Base-by-base conservation (phyloP, 2,888 invertebrate genomes). In the Perithous albicinctus region DNA sequence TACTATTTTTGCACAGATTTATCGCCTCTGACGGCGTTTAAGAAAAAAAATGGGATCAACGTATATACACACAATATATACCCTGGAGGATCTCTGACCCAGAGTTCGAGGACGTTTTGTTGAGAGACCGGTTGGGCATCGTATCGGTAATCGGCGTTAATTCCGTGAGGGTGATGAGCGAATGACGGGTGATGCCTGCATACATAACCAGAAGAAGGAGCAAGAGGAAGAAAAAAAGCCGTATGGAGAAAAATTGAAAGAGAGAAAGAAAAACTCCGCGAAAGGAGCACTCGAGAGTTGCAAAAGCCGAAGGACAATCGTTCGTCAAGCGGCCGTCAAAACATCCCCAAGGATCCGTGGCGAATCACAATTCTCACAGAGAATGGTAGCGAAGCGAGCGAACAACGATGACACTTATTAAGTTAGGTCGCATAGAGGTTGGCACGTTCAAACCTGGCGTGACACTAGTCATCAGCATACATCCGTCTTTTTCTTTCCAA, bases 261-360 rank as follows among this genome's bases (percentile, higher is more conserved):
- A 67, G 15, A 69, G 63, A 74, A 41, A 69, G 23, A 35, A 48
- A 59, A 15, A 23, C 35, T 23, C 48, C 26, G 67, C 73, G 73
- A 70, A 48, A 66, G 61, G 64, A 74, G 41, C 69, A 75, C 83
- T 84, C 69, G 78, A 84, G 80, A 51, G 61, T 74, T 32, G 64
- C 78, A 73, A 78, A 80, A 82, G 75, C 75, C 63, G 32, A 67
- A 84, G 86, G 85, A 87, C 87, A 87, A 87, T 91, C 89, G 91
- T 89, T 91, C 91, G 91, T 92, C 91, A 92, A 92, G 85, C 89
- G 87, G 86, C 89, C 91, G 92, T 92, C 92, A 92, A 91, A 92
- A 92, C 92, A 92, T 91, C 91, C 91, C 89, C 89, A 89, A 91
- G 90, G 90, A 91, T 91, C 90, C 91, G 84, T 92, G 86, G 88